These are phyloP conservation scores for Lota lota DNA, from an alignment of 2,113 vertebrate species.

Conservation along the genomic window DNA sequence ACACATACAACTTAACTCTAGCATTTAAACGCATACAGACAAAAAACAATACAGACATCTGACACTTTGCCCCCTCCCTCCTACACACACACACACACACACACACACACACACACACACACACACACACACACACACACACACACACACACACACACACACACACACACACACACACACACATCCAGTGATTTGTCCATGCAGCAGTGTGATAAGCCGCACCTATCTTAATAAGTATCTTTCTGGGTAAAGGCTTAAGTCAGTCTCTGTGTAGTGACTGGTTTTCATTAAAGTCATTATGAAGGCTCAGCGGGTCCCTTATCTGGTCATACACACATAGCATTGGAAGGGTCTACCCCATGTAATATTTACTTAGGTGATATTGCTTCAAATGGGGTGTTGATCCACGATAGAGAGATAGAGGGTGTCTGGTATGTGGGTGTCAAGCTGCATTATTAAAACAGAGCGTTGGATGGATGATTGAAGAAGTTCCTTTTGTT, in stretches of 20 bases:
- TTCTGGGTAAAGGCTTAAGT: slow-evolving; percentile 37
- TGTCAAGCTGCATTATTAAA: slow-evolving; percentile 21
- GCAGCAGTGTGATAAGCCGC: slow-evolving; percentile 52
- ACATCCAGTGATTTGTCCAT: slow-evolving; percentile 30
- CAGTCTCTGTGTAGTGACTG: slow-evolving; percentile 31
- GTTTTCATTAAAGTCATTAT: slow-evolving; percentile 44
- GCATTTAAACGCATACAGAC: no score
- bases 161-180: slow-evolving; percentile 1
- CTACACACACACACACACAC: slow-evolving; percentile 15
- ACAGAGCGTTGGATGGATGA: slow-evolving; percentile 1
- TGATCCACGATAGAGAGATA: slow-evolving; percentile 16
- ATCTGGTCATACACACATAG: slow-evolving; percentile 22
- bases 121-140: slow-evolving; percentile 9
- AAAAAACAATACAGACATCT: neutral
- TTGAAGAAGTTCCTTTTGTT: slow-evolving; percentile 8
- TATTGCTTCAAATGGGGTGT: slow-evolving; percentile 25
- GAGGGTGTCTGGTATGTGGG: neutral
- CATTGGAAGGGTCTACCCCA: neutral
- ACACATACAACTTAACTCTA: neutral
- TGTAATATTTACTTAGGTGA: slow-evolving; percentile 34
- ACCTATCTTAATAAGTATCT: slow-evolving; percentile 63
- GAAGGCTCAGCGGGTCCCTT: slow-evolving; percentile 4
- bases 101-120: slow-evolving; percentile 5
- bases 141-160: slow-evolving; percentile 5
- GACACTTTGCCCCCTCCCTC: neutral